Evolutionary conservation across 2,113 vertebrate genomes (phyloP), one percentile per base, ranked within the genome.

Genomic region (Tringa solitaria): DNA sequence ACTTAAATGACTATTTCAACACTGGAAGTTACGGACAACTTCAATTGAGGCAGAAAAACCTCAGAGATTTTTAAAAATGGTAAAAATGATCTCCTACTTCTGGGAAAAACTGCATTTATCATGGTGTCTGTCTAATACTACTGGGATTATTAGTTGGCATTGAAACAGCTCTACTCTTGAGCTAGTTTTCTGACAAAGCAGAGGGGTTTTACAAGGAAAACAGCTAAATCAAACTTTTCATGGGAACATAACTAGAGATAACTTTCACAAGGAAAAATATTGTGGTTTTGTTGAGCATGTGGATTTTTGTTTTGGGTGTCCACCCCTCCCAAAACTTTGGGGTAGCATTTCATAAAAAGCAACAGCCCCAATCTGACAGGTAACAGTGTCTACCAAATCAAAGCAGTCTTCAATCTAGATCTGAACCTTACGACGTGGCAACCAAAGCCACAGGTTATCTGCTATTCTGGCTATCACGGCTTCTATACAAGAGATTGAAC

Each of bases 261-360:
- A 63, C 12, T 75, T 88, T 7, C 23, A 74, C n/a, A 23, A 32
- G 18, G 24, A 72, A 76, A 84, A 70, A 39, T 4, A 70, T 0
- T 0, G 2, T 14, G 15, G 12, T 27, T 88, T 82, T 60, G 14
- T 33, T 46, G 23, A 69, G 35, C 10, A 54, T 2, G 0, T 5
- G 4, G 19, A 6, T 0, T 76, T 91, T 30, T 70, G 23, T 12
- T 86, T 80, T 14, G 4, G 10, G 12, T 57, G 9, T 43, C 15
- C 32, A 22, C 24, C 9, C 9, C 37, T 16, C 23, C 37, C 37
- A 53, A 19, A 32, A 24, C 27, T 73, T 68, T 51, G 8, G 9
- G 7, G 17, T 4, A 73, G 23, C 21, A 70, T 24, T 61, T 74
- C 33, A 51, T 28, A 28, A 50, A 32, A 5, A 68, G 16, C 33